phyloP scores from a whole-genome alignment of 2,113 vertebrate genomes.

The Egretta garzetta region DNA sequence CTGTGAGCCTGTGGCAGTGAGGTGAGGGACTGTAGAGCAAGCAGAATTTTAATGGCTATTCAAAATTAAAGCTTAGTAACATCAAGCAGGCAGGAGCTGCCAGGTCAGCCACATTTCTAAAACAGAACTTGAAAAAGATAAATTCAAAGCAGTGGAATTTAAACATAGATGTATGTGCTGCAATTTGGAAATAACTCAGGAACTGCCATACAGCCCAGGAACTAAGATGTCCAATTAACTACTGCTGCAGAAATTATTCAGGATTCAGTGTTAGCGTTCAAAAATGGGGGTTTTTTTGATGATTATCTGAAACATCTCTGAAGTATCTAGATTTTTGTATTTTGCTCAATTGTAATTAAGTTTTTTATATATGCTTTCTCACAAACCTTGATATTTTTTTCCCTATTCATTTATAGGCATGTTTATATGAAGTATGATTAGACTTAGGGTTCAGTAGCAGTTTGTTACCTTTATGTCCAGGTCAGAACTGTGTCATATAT shows the following conservation, averaged over 20 bases:
- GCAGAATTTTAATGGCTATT: slow-evolving; percentile 61
- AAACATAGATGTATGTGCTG: not conserved
- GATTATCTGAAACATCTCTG: not conserved
- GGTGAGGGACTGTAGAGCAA: slow-evolving; percentile 10
- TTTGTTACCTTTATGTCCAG: not conserved
- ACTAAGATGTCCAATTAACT: slow-evolving; percentile 27
- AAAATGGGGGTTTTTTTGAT: not conserved
- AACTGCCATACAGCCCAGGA: not conserved
- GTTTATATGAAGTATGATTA: not conserved
- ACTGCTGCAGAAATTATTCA: not conserved
- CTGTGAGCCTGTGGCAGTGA: not conserved
- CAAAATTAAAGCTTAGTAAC: slow-evolving; percentile 49
- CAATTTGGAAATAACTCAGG: slow-evolving; percentile 26
- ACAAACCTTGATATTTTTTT: not conserved
- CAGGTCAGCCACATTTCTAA: slow-evolving; percentile 53
- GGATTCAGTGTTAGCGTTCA: not conserved
- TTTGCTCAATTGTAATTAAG: not conserved
- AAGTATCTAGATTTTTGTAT: not conserved
- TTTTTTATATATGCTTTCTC: not conserved
- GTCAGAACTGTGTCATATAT: not conserved
- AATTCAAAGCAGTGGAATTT: slow-evolving; percentile 53
- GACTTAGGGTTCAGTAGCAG: not conserved
- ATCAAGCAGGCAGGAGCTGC: slow-evolving; percentile 50
- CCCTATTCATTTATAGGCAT: not conserved
- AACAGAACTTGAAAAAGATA: slow-evolving; percentile 52